Evolutionary conservation across 2,888 invertebrate genomes (phyloP), one percentile per base, ranked within the genome.

Genomic region (Diaperis boleti): DNA sequence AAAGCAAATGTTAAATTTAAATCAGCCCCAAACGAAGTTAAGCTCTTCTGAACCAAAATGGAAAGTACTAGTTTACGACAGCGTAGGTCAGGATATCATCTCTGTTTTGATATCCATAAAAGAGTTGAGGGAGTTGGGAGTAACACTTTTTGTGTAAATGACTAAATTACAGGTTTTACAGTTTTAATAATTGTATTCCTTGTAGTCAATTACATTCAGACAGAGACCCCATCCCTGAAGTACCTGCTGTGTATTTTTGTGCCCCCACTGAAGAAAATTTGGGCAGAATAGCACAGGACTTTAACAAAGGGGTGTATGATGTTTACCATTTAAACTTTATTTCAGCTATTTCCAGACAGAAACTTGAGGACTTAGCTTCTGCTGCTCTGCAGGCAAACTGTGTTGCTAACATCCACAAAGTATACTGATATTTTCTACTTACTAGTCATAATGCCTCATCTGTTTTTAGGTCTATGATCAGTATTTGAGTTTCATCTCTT

Each of bases 181-280:
- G 1, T 31, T 37, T 15, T 52, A 15, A 26, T 7, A 5, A 42
- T 13, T 5, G 7, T 33, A 17, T 39, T 49, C 52, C 59, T 65
- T 76, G 6, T 81, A 94, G 94, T 26, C 92, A 93, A 80, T 83
- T 95, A 52, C 95, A 95, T 82, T 92, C 94, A 4, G 92, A 94
- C 77, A 86, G 94, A 62, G 94, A 94, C 79, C 87, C 91, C n/a
- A 96, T 99, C 75, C 97, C 98, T 3, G 99, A 99, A 84, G 98
- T 98, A 1, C 98, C 99, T 44, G 98, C 97, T 0, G 91, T 99
- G 31, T 99, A 99, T 81, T 98, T 99, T 82, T 96, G 98, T 81
- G 88, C 94, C 69, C 98, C 99, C 1, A 92, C 93, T 7, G 95
- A 97, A 77, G 98, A 98, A 79, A 99, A 99, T 82, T 86, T 99